Percentiles rank a stretch among this genome's conserved stretches.
These are phyloP conservation scores for Chiloscyllium punctatum DNA, from an alignment of 2,797 vertebrate species.

Conservation along the genomic window DNA sequence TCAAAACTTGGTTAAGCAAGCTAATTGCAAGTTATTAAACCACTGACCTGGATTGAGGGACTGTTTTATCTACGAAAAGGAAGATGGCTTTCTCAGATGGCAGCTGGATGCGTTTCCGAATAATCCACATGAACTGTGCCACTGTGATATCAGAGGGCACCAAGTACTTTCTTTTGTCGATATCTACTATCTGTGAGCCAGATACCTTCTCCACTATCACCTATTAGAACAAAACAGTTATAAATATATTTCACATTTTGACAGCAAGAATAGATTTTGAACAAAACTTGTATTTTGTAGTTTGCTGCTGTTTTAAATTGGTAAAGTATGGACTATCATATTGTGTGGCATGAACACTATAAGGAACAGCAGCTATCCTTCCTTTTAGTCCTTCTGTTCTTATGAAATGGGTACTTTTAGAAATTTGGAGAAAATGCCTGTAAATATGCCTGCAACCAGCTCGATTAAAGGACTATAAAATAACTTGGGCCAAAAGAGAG, in stretches of 20 bases:
- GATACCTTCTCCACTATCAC: conserved; percentile 98
- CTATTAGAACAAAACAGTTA: conserved; percentile 52
- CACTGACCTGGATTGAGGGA: conserved; percentile 91
- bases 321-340: neutral
- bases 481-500: neutral
- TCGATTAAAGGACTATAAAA: neutral
- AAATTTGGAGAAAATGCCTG: neutral
- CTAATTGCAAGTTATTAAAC: conserved; percentile 9
- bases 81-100: conserved; percentile 99
- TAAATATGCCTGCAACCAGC: neutral
- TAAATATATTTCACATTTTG: neutral
- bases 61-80: conserved; percentile 96
- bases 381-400: neutral
- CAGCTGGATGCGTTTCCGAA: conserved; percentile 96
- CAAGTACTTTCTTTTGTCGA: conserved; percentile 97
- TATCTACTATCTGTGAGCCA: conserved; percentile 94
- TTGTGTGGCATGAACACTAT: neutral
- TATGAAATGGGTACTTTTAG: neutral
- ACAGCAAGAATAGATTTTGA: neutral
- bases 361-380: neutral
- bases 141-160: conserved; percentile 97
- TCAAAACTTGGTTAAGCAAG: neutral
- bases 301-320: neutral
- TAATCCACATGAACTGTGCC: conserved; percentile 99
- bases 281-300: neutral